Evolutionary conservation across 2,888 invertebrate species (phyloP).

Genomic region (Caenorhabditis becei): DNA sequence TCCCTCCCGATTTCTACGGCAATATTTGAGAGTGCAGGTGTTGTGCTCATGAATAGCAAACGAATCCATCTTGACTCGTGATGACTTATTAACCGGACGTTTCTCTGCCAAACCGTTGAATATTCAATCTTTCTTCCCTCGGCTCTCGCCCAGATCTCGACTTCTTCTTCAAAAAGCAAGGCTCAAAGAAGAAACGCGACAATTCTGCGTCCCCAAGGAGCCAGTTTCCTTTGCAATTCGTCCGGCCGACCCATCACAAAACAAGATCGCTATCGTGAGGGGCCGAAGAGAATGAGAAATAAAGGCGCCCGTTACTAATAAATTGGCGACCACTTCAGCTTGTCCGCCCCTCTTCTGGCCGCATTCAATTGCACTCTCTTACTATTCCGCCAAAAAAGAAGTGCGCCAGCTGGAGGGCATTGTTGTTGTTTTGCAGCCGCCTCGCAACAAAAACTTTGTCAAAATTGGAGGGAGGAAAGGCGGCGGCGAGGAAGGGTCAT

Average conservation of each 20-base stretch:
- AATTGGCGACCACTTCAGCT: conserved; percentile 44
- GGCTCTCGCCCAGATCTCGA: conserved; percentile 34
- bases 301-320: conserved; percentile 47
- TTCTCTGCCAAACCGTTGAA: conserved; percentile 33
- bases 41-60: conserved; percentile 55
- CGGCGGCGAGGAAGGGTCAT: conserved; percentile 9
- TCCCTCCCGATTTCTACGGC: conserved; percentile 10
- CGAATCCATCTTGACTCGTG: conserved; percentile 35
- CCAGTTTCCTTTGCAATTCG: conserved; percentile 11
- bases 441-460: conserved; percentile 44
- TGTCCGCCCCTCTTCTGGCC: conserved; percentile 15
- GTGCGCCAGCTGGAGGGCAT: conserved; percentile 17
- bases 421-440: conserved; percentile 50
- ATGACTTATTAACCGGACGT: conserved; percentile 54
- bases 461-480: conserved; percentile 33
- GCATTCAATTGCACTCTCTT: conserved; percentile 44
- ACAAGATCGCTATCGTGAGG: conserved; percentile 49
- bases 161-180: conserved; percentile 27
- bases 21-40: conserved; percentile 46
- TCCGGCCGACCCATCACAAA: conserved; percentile 8
- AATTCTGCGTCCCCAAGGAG: conserved; percentile 52
- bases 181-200: conserved; percentile 24
- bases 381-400: conserved; percentile 29
- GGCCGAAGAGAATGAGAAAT: conserved; percentile 14
- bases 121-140: conserved; percentile 30